Conservation (phyloP, 2,888 invertebrate genomes). For the Hirtodrosophila alboralis region DNA sequence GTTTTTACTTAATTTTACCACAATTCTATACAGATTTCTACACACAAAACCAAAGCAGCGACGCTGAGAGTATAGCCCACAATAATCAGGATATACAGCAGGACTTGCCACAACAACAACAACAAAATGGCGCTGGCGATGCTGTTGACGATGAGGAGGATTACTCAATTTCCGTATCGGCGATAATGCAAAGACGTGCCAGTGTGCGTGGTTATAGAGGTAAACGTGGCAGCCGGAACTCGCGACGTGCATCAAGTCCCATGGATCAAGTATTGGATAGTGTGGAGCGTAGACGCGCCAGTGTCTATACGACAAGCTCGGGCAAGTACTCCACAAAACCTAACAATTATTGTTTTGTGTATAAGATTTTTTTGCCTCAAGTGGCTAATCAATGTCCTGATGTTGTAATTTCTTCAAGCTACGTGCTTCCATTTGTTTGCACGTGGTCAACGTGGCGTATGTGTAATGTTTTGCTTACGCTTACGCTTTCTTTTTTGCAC, state of each 20-base stretch:
- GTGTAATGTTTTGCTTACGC: conserved; percentile 82
- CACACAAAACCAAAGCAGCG: conserved; percentile 54
- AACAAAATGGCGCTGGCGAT: conserved; percentile 51
- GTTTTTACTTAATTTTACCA: conserved; percentile 9
- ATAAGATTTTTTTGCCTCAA: conserved; percentile 62
- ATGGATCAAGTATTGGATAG: conserved; percentile 83
- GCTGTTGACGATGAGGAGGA: conserved; percentile 89
- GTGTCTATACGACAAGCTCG: conserved; percentile 93
- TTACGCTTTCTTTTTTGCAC: conserved; percentile 86
- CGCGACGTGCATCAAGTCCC: conserved; percentile 87
- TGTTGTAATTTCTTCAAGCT: conserved; percentile 58
- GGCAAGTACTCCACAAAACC: conserved; percentile 86
- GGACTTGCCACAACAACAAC: conserved; percentile 27
- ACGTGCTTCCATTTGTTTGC: conserved; percentile 62
- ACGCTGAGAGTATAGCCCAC: conserved; percentile 53
- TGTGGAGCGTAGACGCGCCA: conserved; percentile 86
- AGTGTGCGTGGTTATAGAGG: conserved; percentile 89
- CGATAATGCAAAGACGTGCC: conserved; percentile 91
- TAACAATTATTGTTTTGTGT: conserved; percentile 22
- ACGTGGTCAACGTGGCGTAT: conserved; percentile 58
- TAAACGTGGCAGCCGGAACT: conserved; percentile 84
- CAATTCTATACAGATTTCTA: conserved; percentile 49
- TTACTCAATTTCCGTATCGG: conserved; percentile 93
- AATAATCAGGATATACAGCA: conserved; percentile 32
- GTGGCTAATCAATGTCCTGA: conserved; percentile 70